Conservation (phyloP, 1,140 invertebrate species). For the Heliconius nattereri region DNA sequence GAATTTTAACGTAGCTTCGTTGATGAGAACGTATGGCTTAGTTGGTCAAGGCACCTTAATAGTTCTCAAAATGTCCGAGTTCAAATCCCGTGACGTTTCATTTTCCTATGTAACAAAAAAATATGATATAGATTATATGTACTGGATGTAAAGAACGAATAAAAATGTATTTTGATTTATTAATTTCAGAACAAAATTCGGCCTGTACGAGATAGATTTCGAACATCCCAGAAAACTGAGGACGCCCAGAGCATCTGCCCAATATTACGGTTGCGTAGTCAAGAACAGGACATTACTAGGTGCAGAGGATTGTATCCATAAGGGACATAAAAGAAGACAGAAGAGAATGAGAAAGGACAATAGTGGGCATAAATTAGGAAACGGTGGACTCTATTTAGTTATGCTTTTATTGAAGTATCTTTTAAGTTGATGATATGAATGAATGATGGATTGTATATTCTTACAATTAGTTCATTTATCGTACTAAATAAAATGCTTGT, state of each 20-base stretch:
- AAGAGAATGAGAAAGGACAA: not conserved
- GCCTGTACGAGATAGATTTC: conserved; percentile 87
- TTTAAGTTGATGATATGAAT: not conserved
- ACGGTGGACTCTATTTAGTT: not conserved
- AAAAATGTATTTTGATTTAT: not conserved
- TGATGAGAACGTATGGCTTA: no score
- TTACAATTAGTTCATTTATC: no score
- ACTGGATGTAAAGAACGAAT: no score
- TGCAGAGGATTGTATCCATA: not conserved
- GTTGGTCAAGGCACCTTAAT: no score
- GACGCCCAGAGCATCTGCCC: conserved; percentile 84
- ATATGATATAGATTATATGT: no score
- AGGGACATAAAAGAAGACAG: not conserved
- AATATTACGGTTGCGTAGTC: conserved; percentile 46
- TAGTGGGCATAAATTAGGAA: not conserved
- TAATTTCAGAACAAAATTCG: conserved; percentile 83
- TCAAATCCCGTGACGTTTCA: no score
- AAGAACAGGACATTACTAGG: conserved; percentile 5
- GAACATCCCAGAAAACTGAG: conserved; percentile 82
- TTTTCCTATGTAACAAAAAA: no score
- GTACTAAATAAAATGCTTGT: no score
- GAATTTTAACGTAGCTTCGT: no score
- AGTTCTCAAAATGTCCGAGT: no score
- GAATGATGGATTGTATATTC: no score
- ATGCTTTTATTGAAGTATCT: not conserved